Evolutionary conservation across 2,113 vertebrate genomes (phyloP).

Genomic region (Anseranas semipalmata): DNA sequence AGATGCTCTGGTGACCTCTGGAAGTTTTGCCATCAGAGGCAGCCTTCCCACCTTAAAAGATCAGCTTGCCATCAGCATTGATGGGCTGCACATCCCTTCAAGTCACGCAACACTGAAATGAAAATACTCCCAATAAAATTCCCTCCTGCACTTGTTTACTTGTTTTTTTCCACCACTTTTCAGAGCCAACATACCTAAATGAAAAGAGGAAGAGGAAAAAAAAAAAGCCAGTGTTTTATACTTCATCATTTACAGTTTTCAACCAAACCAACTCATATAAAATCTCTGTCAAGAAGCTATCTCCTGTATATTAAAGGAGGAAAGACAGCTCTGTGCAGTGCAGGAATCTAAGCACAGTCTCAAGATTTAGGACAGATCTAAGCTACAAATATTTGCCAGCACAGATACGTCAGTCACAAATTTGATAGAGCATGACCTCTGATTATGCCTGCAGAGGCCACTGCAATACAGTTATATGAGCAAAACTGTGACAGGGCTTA

Average conservation of each 20-base stretch:
- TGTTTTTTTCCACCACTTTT: not conserved
- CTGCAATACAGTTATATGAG: not conserved
- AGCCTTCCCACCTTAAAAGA: not conserved
- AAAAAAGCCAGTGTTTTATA: not conserved
- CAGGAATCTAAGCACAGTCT: not conserved
- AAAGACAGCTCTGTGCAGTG: not conserved
- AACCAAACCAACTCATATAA: not conserved
- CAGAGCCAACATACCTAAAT: not conserved
- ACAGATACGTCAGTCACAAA: not conserved
- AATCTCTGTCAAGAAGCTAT: not conserved
- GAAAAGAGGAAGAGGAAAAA: not conserved
- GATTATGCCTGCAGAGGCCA: constrained; percentile 6
- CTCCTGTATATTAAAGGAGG: not conserved
- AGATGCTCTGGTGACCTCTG: not conserved
- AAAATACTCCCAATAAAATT: not conserved
- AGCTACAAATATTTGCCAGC: not conserved
- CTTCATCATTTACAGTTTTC: not conserved
- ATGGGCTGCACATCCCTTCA: not conserved
- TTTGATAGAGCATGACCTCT: not conserved
- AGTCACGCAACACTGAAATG: not conserved
- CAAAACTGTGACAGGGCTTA: not conserved
- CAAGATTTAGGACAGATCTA: not conserved
- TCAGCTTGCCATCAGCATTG: not conserved
- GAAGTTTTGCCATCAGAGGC: not conserved
- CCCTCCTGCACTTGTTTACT: not conserved